A percentile compares a stretch with the other conserved stretches of the same genome.
phyloP scores from a whole-genome alignment of 2,888 invertebrate species.

The Cataglyphis livida region DNA sequence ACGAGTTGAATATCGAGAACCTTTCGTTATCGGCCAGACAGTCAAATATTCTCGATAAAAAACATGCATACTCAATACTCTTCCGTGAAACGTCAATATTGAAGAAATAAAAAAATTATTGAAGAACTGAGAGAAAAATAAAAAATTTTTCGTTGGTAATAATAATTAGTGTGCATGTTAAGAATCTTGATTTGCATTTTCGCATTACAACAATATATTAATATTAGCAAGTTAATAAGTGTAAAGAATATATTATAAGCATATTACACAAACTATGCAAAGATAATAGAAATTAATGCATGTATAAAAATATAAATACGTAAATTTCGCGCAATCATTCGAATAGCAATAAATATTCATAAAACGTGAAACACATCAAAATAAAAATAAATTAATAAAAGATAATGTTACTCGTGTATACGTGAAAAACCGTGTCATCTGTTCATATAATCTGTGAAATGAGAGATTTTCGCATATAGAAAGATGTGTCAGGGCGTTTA shows the following conservation, averaged over 20 bases:
- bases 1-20: constrained; percentile 65
- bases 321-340: not conserved
- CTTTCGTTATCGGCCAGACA: constrained; percentile 63
- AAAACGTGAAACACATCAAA: not conserved
- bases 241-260: not conserved
- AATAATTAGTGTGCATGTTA: not conserved
- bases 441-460: constrained; percentile 29
- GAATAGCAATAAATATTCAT: not conserved
- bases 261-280: not conserved
- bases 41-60: constrained; percentile 51
- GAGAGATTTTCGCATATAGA: not conserved
- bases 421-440: not conserved
- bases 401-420: not conserved
- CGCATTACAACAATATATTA: not conserved
- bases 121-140: not conserved
- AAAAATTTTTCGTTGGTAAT: not conserved
- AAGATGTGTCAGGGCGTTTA: constrained; percentile 21
- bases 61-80: constrained; percentile 21
- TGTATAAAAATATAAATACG: not conserved
- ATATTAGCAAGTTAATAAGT: not conserved
- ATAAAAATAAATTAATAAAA: constrained; percentile 23
- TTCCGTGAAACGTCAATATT: not conserved
- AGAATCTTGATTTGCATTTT: not conserved
- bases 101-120: not conserved
- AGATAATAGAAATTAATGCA: not conserved